Evolutionary conservation across 2,888 invertebrate species (phyloP), one percentile per base, ranked within the genome.

Genomic region (Girardia tigrina): DNA sequence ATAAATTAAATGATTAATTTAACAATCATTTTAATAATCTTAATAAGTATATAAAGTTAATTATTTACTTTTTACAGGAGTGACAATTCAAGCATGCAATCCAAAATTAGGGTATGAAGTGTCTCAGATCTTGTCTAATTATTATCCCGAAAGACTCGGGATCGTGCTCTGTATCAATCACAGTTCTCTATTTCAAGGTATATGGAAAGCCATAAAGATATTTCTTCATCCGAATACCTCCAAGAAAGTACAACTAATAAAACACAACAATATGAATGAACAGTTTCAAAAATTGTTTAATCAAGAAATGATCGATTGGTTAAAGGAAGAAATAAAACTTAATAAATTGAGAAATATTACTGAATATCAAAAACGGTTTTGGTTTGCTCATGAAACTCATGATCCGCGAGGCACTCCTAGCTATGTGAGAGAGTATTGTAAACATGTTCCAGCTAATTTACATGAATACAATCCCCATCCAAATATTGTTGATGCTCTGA

Each of bases 81-180:
- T 83, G 81, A 80, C 80, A 2, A 76, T 83, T 6, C 79, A 80
- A 20, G 78, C 80, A 0, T 83, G 83, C 78, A 82, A 82, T 77
- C 83, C 83, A 0, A 80, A 80, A 75, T 78, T 83, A 12, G 83
- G 81, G 2, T 81, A 81, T 73, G 81, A 80, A 4, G 79, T 81
- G 20, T 79, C 80, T 12, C 81, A 81, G 77, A 77, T 82, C 0
- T 77, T 83, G 75, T 79, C 82, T 28, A 81, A 81, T 76, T 81
- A 81, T 76, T 83, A 83, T 77, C 83, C 83, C n/a, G 83, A 83
- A 78, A 78, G 81, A n/a, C 80, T 83, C 12, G 83, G 83, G 2
- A 76, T 80, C 70, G 81, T 81, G 73, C 79, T 82, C 75, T 81
- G 81, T 78, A 76, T 83, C 28, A 83, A 83, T 78, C 82, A 82